These are phyloP conservation scores for Sciurus niger DNA, from an alignment of 2,113 vertebrate genomes.

Conservation along the genomic window DNA sequence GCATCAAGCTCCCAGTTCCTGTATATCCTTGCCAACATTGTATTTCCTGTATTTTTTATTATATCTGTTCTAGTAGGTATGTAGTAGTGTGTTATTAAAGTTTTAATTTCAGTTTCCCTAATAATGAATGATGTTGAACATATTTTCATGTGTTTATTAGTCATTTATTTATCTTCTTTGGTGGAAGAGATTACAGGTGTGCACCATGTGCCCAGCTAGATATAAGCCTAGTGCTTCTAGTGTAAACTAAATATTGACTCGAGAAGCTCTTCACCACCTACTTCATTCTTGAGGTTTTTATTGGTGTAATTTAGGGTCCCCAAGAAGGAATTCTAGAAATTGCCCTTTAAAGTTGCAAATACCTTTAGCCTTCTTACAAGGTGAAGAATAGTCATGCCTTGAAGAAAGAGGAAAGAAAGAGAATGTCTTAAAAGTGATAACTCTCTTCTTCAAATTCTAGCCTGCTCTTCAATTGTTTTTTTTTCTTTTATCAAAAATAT, in stretches of 20 bases:
- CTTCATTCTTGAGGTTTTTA: background rate
- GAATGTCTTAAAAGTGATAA: background rate
- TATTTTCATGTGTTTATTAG: background rate
- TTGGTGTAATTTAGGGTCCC: background rate
- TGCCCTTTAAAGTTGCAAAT: background rate
- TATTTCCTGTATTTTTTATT: background rate
- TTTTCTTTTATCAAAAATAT: background rate
- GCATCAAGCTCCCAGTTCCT: no score
- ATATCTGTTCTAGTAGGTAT: no score
- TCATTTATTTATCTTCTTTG: no score
- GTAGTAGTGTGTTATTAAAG: no score
- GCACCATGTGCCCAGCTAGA: no score
- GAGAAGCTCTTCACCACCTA: background rate
- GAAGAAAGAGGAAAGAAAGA: background rate
- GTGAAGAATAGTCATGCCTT: background rate
- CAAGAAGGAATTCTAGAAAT: constrained; percentile 3
- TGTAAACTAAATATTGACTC: no score
- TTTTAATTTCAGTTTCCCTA: no score
- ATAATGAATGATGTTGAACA: no score
- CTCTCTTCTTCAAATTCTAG: background rate
- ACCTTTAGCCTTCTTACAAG: background rate
- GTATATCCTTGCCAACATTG: no score
- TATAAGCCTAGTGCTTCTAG: background rate
- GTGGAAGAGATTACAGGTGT: no score
- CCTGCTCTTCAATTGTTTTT: background rate